Percentiles rank a stretch among this genome's conserved stretches.
phyloP scores from a whole-genome alignment of 2,888 invertebrate genomes.

The Lasioglossum figueresi region DNA sequence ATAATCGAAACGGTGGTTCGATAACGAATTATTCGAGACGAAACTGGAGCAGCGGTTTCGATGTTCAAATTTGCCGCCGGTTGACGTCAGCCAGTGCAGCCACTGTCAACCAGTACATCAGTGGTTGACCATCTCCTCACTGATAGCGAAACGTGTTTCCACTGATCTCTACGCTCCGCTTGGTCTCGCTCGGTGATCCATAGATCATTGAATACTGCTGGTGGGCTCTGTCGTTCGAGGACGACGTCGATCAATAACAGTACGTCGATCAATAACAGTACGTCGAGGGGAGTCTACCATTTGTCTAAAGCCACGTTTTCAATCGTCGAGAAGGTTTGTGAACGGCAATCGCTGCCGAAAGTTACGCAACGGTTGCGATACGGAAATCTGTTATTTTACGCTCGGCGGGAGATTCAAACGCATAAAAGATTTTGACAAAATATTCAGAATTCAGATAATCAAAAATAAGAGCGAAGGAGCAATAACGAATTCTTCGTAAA shows the following conservation, averaged over 20 bases:
- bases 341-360: neutral
- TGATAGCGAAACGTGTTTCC: neutral
- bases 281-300: neutral
- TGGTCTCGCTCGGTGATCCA: neutral
- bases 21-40: neutral
- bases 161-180: neutral
- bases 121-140: neutral
- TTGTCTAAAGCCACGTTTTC: neutral
- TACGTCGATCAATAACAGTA: neutral
- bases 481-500: neutral
- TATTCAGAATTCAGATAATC: neutral
- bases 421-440: neutral
- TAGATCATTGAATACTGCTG: neutral
- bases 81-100: conserved; percentile 37
- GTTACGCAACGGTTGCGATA: conserved; percentile 18
- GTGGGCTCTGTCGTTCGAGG: neutral
- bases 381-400: neutral
- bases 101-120: neutral
- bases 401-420: conserved; percentile 40
- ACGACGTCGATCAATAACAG: neutral
- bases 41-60: neutral
- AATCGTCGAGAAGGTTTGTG: neutral
- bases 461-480: neutral
- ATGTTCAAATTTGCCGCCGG: conserved; percentile 39
- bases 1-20: neutral